Evolutionary conservation across 2,888 invertebrate genomes (phyloP), one percentile per base, ranked within the genome.

Genomic region (Podotricha telesiphe): DNA sequence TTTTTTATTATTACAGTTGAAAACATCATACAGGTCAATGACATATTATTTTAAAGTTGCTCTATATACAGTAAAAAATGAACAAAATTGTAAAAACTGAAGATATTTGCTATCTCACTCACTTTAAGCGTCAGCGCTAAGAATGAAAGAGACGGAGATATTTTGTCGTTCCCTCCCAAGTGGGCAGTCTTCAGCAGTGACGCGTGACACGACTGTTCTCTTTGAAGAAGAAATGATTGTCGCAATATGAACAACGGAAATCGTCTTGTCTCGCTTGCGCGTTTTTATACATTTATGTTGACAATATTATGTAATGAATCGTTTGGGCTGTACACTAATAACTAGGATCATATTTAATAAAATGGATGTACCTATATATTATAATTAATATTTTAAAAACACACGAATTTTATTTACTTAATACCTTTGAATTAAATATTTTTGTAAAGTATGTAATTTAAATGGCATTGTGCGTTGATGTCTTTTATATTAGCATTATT

Each of bases 1-100:
- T 58, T 69, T 59, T 59, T 37, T 45, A 40, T 53, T 62, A 28
- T 62, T 55, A 17, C 42, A 53, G 45, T 65, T 50, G 65, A 70
- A 69, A 72, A 72, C 62, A 68, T 68, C 63, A 68, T 68, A 53
- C 55, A 75, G 91, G 86, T 91, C 89, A 90, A 83, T 82, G 91
- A 90, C 90, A 85, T 83, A 86, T 86, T 86, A 88, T 87, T 87
- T 85, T 83, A 86, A 85, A 85, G 83, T 86, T 89, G 89, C 87
- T 91, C 91, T 90, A 89, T 88, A 91, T 91, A 88, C 86, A 80
- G 87, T 85, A 91, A 91, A 89, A 91, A 86, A 80, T 75, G 78
- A 82, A 86, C 84, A 83, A 83, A 82, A 81, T 74, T 78, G 76
- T 82, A 84, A 87, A 86, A 86, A 84, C 78, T 74, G 63, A 62